Conservation (phyloP, 2,797 vertebrate genomes). For the Uromys caudimaculatus region DNA sequence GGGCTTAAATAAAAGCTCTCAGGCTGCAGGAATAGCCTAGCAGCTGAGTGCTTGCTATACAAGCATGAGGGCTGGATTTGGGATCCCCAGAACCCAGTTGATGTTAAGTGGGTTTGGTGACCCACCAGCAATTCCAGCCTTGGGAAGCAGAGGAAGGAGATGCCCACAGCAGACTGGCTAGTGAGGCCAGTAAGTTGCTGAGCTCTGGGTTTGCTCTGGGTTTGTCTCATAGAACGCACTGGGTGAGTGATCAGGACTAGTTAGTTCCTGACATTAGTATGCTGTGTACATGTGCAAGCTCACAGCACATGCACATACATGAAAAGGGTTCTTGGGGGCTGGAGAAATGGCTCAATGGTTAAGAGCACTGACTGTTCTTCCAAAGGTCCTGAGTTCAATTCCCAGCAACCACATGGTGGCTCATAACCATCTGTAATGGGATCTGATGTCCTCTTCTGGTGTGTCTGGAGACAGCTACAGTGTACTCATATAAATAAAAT, state of each 20-base stretch:
- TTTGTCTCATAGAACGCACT: background rate
- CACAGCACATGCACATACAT: background rate
- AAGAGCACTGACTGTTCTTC: too few species aligned
- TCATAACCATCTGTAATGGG: too few species aligned
- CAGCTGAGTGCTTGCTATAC: background rate
- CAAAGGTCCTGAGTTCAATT: too few species aligned
- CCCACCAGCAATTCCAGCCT: background rate
- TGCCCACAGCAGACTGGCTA: background rate
- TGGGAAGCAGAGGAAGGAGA: background rate
- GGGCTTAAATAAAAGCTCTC: background rate
- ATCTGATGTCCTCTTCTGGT: too few species aligned
- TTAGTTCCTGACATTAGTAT: background rate
- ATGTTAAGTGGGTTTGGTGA: background rate
- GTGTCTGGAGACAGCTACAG: too few species aligned
- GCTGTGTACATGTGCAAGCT: background rate
- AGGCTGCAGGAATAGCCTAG: background rate
- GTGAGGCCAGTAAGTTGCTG: too few species aligned
- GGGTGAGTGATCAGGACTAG: background rate
- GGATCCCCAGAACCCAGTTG: background rate
- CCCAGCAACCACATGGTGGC: too few species aligned
- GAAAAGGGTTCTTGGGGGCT: background rate
- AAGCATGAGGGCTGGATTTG: background rate
- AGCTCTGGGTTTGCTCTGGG: background rate
- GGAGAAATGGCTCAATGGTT: too few species aligned
- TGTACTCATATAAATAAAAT: too few species aligned